Evolutionary conservation across 1,140 invertebrate genomes (phyloP), one percentile per base, ranked within the genome.

Genomic region (Anagrus nilaparvatae): DNA sequence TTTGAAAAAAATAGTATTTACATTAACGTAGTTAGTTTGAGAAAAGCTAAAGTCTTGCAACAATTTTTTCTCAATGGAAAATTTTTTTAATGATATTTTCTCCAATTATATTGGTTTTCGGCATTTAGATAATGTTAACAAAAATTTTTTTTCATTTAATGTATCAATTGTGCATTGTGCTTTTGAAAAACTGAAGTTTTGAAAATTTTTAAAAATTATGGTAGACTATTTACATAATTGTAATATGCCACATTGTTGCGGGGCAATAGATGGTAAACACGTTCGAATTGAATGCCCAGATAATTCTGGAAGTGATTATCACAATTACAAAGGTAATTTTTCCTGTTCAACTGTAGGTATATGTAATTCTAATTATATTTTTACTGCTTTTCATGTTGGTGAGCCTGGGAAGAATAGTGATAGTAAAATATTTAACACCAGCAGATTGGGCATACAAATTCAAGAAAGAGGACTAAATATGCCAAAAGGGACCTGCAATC

Each of bases 261-360:
- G 46, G n/a, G 40, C 41, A 10, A 35, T 38, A 9, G 46, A 44
- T 41, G 41, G 46, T n/a, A 48, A 48, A 37, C 18, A 44, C 3
- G 39, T 44, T 10, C 3, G 5, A 13, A 40, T 40, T 14, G 35
- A 44, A 40, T 23, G 29, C 13, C 40, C 45, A 28, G 1, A 9
- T 3, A 42, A 42, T 12, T 38, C 40, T 13, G 40, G 34, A 4
- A 34, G 27, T 7, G 2, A 20, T 2, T 47, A 18, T 21, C 34
- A 18, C 10, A 46, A 46, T 27, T 46, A 47, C 17, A 42, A 47
- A 21, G 25, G 40, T n/a, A 40, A 13, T 21, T 48, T 40, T 19
- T 43, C 41, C 16, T 34, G 40, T 10, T 32, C 39, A 30, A 32
- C 44, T 18, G 4, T 48, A 7, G 41, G 42, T 5, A 34, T 32